Percentiles rank a stretch among this genome's conserved stretches.
phyloP scores from a whole-genome alignment of 2,888 invertebrate genomes.

The Orthonevra nobilis region DNA sequence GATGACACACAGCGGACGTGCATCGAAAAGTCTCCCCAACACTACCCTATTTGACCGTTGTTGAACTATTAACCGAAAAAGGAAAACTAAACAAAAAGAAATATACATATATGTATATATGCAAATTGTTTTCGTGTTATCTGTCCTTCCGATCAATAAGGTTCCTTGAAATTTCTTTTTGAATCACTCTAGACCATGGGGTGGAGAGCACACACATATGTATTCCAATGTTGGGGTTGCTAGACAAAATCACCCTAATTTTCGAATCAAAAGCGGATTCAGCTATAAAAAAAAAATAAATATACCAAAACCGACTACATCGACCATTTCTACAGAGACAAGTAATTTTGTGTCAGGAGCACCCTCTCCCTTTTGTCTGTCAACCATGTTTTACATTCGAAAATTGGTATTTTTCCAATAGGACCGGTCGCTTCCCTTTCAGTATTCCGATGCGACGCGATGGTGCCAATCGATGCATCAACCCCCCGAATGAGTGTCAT shows the following conservation, averaged over 20 bases:
- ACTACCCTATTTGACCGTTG: slow-evolving; percentile 25
- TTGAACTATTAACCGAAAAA: slow-evolving; percentile 27
- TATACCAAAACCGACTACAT: neutral
- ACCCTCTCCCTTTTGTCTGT: slow-evolving; percentile 8
- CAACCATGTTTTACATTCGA: slow-evolving; percentile 20
- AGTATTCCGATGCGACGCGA: neutral
- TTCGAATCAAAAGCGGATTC: slow-evolving; percentile 54
- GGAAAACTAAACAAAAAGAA: neutral
- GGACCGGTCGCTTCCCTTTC: slow-evolving; percentile 32
- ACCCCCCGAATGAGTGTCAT: slow-evolving; percentile 26
- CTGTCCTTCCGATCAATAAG: slow-evolving; percentile 29
- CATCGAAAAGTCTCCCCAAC: neutral
- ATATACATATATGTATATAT: too few species aligned
- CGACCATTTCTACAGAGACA: slow-evolving; percentile 39
- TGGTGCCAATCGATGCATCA: slow-evolving; percentile 34
- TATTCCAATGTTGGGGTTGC: slow-evolving; percentile 35
- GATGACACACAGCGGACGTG: slow-evolving; percentile 40
- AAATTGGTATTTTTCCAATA: slow-evolving; percentile 58
- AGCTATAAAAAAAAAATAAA: slow-evolving; percentile 36
- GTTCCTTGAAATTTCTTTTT: slow-evolving; percentile 41
- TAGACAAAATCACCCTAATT: slow-evolving; percentile 59
- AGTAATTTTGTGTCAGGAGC: slow-evolving; percentile 26
- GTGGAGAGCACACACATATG: slow-evolving; percentile 1
- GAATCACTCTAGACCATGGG: slow-evolving; percentile 8
- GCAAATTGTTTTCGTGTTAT: slow-evolving; percentile 46